Evolutionary conservation across 1,140 invertebrate genomes (phyloP).

Genomic region (Nasonia giraulti): DNA sequence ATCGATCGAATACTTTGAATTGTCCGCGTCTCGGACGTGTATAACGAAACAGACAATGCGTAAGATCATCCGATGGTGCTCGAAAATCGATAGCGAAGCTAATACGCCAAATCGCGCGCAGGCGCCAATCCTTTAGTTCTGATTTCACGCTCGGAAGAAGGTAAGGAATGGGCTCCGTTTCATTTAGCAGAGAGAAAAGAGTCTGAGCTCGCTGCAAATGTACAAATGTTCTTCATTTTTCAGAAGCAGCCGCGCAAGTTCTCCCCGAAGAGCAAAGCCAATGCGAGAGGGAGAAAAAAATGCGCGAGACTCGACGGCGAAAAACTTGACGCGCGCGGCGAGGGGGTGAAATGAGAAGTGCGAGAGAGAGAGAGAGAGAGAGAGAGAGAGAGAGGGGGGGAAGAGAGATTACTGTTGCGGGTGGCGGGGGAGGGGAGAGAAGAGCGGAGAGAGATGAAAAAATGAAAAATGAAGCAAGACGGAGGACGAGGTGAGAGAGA

Average conservation of each 20-base stretch:
- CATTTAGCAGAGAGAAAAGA: neutral
- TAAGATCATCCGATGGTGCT: no score
- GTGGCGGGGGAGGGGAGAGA: slow-evolving; percentile 37
- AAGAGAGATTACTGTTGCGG: slow-evolving; percentile 47
- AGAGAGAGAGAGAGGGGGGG: no score
- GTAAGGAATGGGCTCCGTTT: neutral
- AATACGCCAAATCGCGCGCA: no score
- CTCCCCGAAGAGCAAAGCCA: slow-evolving; percentile 53
- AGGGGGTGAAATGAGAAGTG: slow-evolving; percentile 46
- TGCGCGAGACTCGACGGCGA: slow-evolving; percentile 9
- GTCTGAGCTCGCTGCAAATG: neutral
- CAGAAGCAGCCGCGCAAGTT: neutral
- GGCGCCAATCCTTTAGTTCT: neutral
- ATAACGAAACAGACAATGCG: no score
- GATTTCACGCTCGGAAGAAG: neutral
- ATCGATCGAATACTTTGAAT: no score
- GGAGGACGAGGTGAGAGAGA: slow-evolving; percentile 26
- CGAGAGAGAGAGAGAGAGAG: slow-evolving; percentile 48
- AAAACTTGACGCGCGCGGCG: slow-evolving; percentile 32
- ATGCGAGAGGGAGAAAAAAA: slow-evolving; percentile 55
- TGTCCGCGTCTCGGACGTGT: no score
- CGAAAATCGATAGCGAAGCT: no score
- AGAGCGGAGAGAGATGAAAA: slow-evolving; percentile 29
- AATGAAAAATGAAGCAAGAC: slow-evolving; percentile 45
- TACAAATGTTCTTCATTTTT: slow-evolving; percentile 30